Percentiles rank a stretch among this genome's conserved stretches.
phyloP scores from a whole-genome alignment of 2,888 invertebrate species.

The Nephrotoma appendiculata region DNA sequence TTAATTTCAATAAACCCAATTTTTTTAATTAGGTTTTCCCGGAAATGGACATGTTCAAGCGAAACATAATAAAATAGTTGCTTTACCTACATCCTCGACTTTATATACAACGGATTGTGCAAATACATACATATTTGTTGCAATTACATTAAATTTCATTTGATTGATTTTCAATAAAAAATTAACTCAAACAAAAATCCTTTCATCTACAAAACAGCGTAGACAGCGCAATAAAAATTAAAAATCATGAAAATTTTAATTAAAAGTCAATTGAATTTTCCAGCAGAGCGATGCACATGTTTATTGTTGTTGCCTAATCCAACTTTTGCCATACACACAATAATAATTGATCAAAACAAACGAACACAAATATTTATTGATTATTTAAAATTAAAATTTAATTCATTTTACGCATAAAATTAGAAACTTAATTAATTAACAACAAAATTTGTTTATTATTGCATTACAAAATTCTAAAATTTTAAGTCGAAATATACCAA shows the following conservation, averaged over 20 bases:
- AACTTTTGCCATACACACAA: background rate
- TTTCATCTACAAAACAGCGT: background rate
- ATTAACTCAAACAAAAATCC: background rate
- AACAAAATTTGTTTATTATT: no score
- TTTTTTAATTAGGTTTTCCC: background rate
- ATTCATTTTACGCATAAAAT: background rate
- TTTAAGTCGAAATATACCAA: background rate
- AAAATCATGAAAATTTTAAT: background rate
- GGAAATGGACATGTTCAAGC: background rate
- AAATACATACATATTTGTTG: background rate
- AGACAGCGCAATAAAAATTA: background rate
- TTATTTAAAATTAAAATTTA: background rate
- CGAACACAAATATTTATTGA: background rate
- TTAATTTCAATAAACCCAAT: no score
- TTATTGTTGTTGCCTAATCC: background rate
- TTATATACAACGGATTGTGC: background rate
- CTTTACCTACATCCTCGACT: background rate
- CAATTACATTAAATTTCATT: background rate
- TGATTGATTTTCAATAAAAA: background rate
- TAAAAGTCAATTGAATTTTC: background rate
- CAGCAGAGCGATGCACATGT: background rate
- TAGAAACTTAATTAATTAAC: background rate
- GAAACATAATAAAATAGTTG: background rate
- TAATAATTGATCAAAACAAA: background rate
- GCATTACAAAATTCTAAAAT: background rate